These are phyloP conservation scores for Stramonita haemastoma DNA, from an alignment of 2,888 invertebrate species.

Conservation along the genomic window DNA sequence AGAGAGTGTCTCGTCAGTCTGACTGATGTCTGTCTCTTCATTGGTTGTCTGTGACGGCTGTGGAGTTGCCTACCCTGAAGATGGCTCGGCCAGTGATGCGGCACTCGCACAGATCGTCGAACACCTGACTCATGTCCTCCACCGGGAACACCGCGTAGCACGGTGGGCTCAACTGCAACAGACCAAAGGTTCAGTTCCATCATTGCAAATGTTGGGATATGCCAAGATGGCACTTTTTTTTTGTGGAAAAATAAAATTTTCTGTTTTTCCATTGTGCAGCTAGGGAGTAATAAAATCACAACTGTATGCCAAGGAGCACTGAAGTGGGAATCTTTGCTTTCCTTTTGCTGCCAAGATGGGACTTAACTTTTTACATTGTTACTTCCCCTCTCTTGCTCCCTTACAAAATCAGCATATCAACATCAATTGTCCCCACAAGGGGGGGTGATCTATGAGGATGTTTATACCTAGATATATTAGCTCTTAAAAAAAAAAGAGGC, in stretches of 20 bases:
- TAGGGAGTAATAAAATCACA: too few species aligned
- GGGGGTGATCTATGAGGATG: too few species aligned
- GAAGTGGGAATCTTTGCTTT: too few species aligned
- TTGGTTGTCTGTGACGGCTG: constrained; percentile 48
- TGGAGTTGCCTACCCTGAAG: constrained; percentile 77
- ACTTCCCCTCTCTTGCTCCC: too few species aligned
- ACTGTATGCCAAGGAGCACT: too few species aligned
- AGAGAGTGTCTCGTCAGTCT: not conserved
- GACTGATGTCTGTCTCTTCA: constrained; percentile 23
- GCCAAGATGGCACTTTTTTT: not conserved
- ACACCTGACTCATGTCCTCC: constrained; percentile 91
- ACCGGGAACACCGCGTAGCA: constrained; percentile 94
- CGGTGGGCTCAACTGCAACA: constrained; percentile 88
- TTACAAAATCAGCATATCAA: too few species aligned
- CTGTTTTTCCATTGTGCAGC: not conserved
- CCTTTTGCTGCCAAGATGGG: too few species aligned
- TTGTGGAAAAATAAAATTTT: not conserved
- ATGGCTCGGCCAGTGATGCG: constrained; percentile 95
- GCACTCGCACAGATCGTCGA: constrained; percentile 92
- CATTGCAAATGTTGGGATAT: too few species aligned
- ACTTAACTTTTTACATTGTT: too few species aligned
- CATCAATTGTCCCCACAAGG: too few species aligned
- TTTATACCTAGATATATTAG: too few species aligned
- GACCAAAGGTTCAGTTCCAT: not conserved
- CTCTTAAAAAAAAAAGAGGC: too few species aligned